Base-by-base conservation (phyloP, 2,797 vertebrate genomes). In the Parauchenoglanis punctatus region DNA sequence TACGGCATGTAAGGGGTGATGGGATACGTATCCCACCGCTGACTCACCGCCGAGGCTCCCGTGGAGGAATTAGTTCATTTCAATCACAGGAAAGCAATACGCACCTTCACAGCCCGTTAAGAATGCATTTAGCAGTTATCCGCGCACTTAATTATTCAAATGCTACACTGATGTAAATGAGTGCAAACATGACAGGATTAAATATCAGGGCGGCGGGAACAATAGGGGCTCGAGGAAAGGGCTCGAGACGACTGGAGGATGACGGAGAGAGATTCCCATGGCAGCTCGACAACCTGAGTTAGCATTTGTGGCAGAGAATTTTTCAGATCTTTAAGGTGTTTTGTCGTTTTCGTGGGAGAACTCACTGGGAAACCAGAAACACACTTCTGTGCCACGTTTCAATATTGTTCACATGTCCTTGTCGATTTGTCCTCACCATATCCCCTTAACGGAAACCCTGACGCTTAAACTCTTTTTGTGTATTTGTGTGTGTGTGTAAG, bases 51-150 rank as follows among this genome's bases (percentile, higher is more conserved):
- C 68, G 90, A 94, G 94, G 93, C 93, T 96, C 96, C 96, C 94
- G 95, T 96, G 95, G 96, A 96, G 94, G 96, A 96, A 96, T 97
- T 96, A 96, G 96, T 96, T 96, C 96, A 96, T 97, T 96, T 95
- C 94, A 97, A 96, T 96, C 96, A 85, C 84, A 76, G 70, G 25
- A 85, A 85, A 95, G 95, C 94, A 96, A 96, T 96, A 96, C 94
- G 95, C 94, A 95, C 95, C 94, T 93, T 95, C 93, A 93, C 94
- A 95, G 96, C 95, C 95, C 93, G 96, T 96, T 96, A 96, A 96
- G 96, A 95, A 96, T 91, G 96, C 96, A 96, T 96, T 94, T 95
- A 90, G 89, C 89, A 90, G 89, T 92, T 93, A 90, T 89, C 90
- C 89, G 28, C 86, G 89, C 89, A 90, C 91, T 88, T 91, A 85